Conservation (phyloP, 2,113 vertebrate species). For the Percopsis transmontana region DNA sequence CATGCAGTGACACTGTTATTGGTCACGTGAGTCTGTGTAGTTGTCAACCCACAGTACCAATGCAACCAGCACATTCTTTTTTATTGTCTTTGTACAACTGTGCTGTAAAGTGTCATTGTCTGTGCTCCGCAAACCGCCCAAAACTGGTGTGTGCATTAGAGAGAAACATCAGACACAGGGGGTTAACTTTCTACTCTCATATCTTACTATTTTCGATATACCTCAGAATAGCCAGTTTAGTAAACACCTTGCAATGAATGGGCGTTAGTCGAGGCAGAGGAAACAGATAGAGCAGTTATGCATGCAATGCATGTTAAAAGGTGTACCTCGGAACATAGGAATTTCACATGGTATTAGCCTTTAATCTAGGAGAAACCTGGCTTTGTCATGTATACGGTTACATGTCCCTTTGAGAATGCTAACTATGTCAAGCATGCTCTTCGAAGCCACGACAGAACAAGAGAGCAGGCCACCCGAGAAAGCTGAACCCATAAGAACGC, state of each 20-base stretch:
- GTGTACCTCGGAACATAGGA: conserved; percentile 17
- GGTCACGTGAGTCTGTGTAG: conserved; percentile 25
- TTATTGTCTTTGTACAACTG: conserved; percentile 20
- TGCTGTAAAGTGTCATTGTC: conserved; percentile 39
- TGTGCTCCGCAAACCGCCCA: conserved; percentile 9
- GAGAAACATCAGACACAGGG: conserved; percentile 22
- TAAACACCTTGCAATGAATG: conserved; percentile 29
- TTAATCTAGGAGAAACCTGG: conserved; percentile 67
- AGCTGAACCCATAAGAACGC: conserved; percentile 72
- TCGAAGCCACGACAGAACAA: conserved; percentile 63
- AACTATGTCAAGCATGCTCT: conserved; percentile 69
- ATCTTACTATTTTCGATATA: conserved; percentile 23
- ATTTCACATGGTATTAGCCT: conserved; percentile 51
- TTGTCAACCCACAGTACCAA: conserved; percentile 9
- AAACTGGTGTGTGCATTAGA: conserved; percentile 35
- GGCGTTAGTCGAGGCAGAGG: conserved; percentile 10
- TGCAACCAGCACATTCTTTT: conserved; percentile 41
- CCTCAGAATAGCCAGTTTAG: conserved; percentile 18
- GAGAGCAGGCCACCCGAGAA: conserved; percentile 70
- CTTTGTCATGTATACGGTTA: conserved; percentile 66
- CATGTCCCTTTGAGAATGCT: conserved; percentile 64
- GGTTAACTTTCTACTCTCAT: conserved; percentile 25
- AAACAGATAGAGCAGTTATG: conserved; percentile 21
- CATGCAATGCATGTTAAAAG: conserved; percentile 45
- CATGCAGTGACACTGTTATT: neutral